Evolutionary conservation across 30 jellyfish, hydroid and myxozoan genomes (phyloP).

Genomic region (Morbakka virulenta): DNA sequence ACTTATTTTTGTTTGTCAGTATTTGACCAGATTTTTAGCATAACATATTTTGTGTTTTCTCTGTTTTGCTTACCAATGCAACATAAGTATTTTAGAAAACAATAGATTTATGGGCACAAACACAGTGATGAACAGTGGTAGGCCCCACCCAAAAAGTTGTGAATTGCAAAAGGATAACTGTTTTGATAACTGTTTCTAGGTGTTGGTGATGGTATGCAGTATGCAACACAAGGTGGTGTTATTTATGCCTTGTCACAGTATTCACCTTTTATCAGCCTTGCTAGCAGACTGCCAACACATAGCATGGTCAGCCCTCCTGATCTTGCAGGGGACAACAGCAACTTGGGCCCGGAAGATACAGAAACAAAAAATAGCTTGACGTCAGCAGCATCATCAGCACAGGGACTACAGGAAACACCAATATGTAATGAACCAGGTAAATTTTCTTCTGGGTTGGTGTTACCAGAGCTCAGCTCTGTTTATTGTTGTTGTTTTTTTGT

Average conservation of each 20-base stretch:
- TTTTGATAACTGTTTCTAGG: not conserved
- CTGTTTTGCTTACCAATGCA: no score
- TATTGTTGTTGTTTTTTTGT: no score
- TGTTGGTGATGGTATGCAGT: slow-evolving; percentile 20
- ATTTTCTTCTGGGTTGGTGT: no score
- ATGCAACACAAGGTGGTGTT: slow-evolving; percentile 72
- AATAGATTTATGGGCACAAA: no score
- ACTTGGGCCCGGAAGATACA: slow-evolving; percentile 75
- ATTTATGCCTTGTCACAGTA: slow-evolving; percentile 88
- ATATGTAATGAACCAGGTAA: slow-evolving; percentile 68
- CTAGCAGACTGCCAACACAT: slow-evolving; percentile 32
- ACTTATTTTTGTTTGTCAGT: no score
- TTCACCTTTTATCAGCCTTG: slow-evolving; percentile 80
- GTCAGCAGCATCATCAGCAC: slow-evolving; percentile 31
- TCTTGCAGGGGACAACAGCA: slow-evolving; percentile 68
- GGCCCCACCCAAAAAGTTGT: no score
- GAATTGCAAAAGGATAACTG: no score
- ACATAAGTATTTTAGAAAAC: no score
- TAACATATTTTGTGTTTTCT: no score
- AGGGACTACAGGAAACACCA: slow-evolving; percentile 73
- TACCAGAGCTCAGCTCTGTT: no score
- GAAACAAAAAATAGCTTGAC: slow-evolving; percentile 35
- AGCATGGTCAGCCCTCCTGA: slow-evolving; percentile 13
- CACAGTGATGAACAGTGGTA: no score
- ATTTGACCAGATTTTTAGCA: no score